Base-by-base conservation (phyloP, 1,140 invertebrate genomes). In the Cydia splendana region DNA sequence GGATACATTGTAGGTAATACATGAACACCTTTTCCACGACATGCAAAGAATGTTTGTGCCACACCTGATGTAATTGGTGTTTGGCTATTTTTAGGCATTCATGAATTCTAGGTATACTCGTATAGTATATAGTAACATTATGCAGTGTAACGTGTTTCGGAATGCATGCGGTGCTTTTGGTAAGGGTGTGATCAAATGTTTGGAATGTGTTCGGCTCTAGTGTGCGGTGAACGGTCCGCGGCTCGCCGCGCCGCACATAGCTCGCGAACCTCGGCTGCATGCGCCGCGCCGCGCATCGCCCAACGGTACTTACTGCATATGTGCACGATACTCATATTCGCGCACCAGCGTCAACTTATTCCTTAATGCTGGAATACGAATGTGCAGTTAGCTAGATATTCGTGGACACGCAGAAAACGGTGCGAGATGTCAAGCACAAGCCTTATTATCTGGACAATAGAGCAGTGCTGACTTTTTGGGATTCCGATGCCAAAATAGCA, bases 221-320 rank as follows among this genome's bases (percentile, higher is more conserved):
- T 80, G 80, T 71, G 67, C 67, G 34, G 38, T 42, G 67, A 71
- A 71, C 73, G 79, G 82, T 82, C 77, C 81, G 82, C 77, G 82
- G 84, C 79, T 76, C 67, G 79, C 83, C 82, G 80, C 81, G 82
- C 82, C 82, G 80, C 81, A 82, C 82, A 81, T 87, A 77, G 79
- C 81, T 76, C 78, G 81, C 79, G 78, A 77, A 78, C 80, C 81
- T 79, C 79, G 79, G 77, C 81, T 80, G 81, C 85, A 86, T 86
- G 85, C 81, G 73, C 78, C 5, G 85, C 81, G 73, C 78, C 5
- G 6, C 42, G 15, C 34, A 74, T 45, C 34, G 34, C 42, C 73
- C 13, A 74, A 74, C 45, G 42, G 73, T 53, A 74, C 20, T 74
- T 74, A 74, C 73, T 74, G 42, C 73, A 74, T 74, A 18, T 20